Evolutionary conservation across 2,113 vertebrate genomes (phyloP), one percentile per base, ranked within the genome.

Genomic region (Campylomormyrus tamandua): DNA sequence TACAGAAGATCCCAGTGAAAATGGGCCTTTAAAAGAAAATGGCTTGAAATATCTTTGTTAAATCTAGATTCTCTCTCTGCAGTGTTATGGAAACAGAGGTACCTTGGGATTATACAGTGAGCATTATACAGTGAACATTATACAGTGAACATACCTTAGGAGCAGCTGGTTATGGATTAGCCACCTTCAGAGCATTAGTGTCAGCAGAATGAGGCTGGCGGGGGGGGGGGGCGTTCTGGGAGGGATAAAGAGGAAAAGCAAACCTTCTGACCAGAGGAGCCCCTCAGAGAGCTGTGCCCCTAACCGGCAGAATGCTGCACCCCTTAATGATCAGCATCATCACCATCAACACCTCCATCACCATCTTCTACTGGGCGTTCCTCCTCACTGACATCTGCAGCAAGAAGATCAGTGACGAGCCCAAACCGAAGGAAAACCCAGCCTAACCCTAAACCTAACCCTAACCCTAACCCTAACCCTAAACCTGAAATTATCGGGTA

Each of bases 311-410:
- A 87, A 93, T 93, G 93, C 77, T 93, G 85, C 93, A 94, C 45
- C 93, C 93, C 0, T 70, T 94, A 4, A 90, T 93, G 91, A 92
- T 94, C 42, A 92, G 88, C 10, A 92, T 94, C 1, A 46, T 94
- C 19, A 90, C 90, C 17, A 50, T 92, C 86, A 94, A 94, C 91
- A 91, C 92, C 1, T 92, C 91, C 74, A 92, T 94, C 19, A 92
- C 93, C 13, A 87, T 92, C 27, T 46, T 91, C 66, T 93, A 93
- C 91, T 94, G 93, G 93, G 66, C 88, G 31, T 93, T 91, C 89
- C 91, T 94, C 62, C 50, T 94, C 90, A 92, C 89, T 3, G 92
- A 93, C 39, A 88, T 86, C 50, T 94, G 93, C 77, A 31, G 85
- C 42, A 91, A 84, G 58, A 92, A 91, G 88, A 83, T 84, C 0